Conservation (phyloP, 2,888 invertebrate species). For the Chrysodeixis includens region DNA sequence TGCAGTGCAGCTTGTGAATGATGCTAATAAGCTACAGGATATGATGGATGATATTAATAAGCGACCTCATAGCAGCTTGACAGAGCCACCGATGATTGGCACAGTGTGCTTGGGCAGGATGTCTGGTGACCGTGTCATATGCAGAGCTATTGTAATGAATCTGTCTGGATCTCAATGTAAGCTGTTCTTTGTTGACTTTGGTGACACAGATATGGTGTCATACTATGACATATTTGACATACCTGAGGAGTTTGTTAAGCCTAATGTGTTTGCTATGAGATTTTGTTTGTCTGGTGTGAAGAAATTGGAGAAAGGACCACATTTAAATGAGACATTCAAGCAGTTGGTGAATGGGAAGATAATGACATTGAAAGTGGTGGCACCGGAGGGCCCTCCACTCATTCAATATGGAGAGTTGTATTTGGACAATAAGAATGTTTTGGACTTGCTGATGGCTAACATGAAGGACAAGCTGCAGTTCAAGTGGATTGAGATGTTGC, state of each 20-base stretch:
- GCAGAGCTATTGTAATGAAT: conserved; percentile 93
- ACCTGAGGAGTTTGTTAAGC: conserved; percentile 92
- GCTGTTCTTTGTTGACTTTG: conserved; percentile 94
- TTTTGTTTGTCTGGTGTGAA: conserved; percentile 93
- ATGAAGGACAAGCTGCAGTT: conserved; percentile 82
- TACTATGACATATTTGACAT: conserved; percentile 93
- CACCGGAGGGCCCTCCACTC: conserved; percentile 92
- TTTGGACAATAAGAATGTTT: conserved; percentile 89
- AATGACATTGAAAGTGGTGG: conserved; percentile 91
- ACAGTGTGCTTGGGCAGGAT: conserved; percentile 94
- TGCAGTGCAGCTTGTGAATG: conserved; percentile 92
- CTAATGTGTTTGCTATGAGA: conserved; percentile 93
- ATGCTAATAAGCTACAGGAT: conserved; percentile 89
- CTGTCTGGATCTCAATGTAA: conserved; percentile 92
- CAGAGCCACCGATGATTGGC: conserved; percentile 92
- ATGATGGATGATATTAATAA: conserved; percentile 93
- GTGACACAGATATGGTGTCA: conserved; percentile 92
- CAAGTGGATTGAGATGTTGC: conserved; percentile 77
- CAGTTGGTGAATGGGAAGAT: conserved; percentile 91
- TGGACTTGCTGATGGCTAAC: conserved; percentile 87
- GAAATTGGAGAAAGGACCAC: conserved; percentile 88
- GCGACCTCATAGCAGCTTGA: conserved; percentile 90
- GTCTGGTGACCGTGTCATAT: conserved; percentile 91
- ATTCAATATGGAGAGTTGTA: conserved; percentile 93
- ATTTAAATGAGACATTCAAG: conserved; percentile 92